Conservation (phyloP, 1,140 invertebrate genomes). For the Tetramorium parvispinum region DNA sequence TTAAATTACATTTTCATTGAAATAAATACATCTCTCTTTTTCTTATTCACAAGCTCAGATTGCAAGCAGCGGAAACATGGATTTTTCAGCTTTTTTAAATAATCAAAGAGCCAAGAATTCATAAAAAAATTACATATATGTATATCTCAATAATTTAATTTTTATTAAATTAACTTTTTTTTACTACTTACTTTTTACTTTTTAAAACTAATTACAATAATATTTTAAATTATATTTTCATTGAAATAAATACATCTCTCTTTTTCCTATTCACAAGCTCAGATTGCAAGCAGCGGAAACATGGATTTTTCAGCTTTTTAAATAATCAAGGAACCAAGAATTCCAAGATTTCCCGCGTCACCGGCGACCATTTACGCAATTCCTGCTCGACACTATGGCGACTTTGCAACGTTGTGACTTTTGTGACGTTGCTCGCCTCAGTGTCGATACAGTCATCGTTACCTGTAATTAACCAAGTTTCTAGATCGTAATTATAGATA, state of each 20-base stretch:
- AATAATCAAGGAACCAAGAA: not conserved
- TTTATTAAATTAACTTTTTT: not conserved
- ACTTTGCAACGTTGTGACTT: not conserved
- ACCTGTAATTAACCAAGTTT: conserved; percentile 14
- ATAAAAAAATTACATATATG: too few relatives aligned
- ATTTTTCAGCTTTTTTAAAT: not conserved
- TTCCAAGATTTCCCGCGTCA: not conserved
- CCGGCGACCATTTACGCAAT: not conserved
- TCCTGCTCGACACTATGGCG: not conserved
- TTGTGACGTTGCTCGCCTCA: not conserved
- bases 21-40: conserved; percentile 8
- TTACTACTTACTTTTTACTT: too few relatives aligned
- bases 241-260: not conserved
- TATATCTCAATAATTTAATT: too few relatives aligned
- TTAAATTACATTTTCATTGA: not conserved
- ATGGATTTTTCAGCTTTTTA: not conserved
- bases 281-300: not conserved
- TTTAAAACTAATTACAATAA: not conserved
- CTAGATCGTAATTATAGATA: not conserved
- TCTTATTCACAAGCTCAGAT: not conserved
- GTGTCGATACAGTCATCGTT: not conserved
- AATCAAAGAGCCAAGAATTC: not conserved
- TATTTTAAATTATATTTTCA: conserved; percentile 4
- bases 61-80: not conserved
- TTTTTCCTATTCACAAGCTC: conserved; percentile 23